Evolutionary conservation across 2,888 invertebrate genomes (phyloP), one percentile per base, ranked within the genome.

Genomic region (Altica lythri): DNA sequence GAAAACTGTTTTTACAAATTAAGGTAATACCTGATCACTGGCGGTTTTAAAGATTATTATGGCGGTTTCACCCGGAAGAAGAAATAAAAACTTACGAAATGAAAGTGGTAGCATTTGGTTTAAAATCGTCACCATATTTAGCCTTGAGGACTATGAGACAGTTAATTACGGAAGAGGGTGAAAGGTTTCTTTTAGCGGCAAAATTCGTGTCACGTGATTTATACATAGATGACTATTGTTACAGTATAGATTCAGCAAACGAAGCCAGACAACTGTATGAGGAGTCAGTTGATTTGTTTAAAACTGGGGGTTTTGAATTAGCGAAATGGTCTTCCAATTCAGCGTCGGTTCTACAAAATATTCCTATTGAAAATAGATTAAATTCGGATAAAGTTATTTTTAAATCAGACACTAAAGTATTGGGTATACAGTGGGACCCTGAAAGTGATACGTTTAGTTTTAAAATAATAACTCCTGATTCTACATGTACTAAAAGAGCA

Each of bases 351-450:
- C 13, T 44, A 13, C 5, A 30, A n/a, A 30, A 16, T 1, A 30
- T 44, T 5, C 32, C 32, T 4, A 2, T n/a, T 10, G 30, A 32
- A 44, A 44, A 29, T 5, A 2, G 4, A 17, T 14, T 25, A n/a
- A n/a, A n/a, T n/a, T 22, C 38, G 9, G 5, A 44, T 12, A n/a
- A 22, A 13, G 44, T 44, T 2, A 4, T 9, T 2, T 44, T 44
- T 18, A 29, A 32, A 30, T 13, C 27, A 10, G 35, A 51, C 1
- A 34, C 9, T 8, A 54, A 54, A 44, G 44, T 49, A 14, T 37
- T 49, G n/a, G 49, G 54, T 4, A 35, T 49, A 22, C 22, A 35
- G 2, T 54, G 54, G 54, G 43, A 22, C 16, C 38, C 54, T 5
- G 29, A 49, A 40, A 14, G 4, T 3, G 44, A 47, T 42, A 14